phyloP scores from a whole-genome alignment of 1,140 invertebrate genomes.

The Panulirus ornatus region DNA sequence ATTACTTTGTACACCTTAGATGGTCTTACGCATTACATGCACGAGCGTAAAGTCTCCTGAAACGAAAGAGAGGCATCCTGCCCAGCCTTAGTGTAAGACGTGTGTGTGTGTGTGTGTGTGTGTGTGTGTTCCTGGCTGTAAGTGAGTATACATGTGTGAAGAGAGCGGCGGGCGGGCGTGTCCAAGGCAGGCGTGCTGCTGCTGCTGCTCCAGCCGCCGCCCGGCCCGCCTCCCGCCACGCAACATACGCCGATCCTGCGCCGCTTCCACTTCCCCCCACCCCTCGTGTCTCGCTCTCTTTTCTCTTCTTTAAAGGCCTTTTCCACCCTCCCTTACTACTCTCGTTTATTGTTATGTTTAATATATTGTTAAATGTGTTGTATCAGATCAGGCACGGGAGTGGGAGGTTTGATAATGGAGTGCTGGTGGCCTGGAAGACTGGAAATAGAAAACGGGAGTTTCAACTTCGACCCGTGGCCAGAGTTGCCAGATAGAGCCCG shows the following conservation, averaged over 20 bases:
- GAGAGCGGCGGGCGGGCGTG: slow-evolving; percentile 34
- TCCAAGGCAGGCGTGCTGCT: slow-evolving; percentile 30
- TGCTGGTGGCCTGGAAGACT: not conserved
- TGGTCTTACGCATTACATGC: too few species aligned
- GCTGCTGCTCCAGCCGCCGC: not conserved
- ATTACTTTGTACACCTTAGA: too few species aligned
- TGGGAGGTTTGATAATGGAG: not conserved
- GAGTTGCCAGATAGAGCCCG: slow-evolving; percentile 11
- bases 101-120: not conserved
- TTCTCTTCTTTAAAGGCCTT: not conserved
- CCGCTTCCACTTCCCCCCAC: not conserved
- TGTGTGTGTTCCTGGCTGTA: not conserved
- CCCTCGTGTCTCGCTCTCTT: slow-evolving; percentile 40
- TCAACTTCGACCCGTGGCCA: slow-evolving; percentile 5
- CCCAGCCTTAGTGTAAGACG: too few species aligned
- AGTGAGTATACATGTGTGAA: not conserved
- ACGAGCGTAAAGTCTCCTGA: too few species aligned
- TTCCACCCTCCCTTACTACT: not conserved
- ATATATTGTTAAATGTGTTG: not conserved
- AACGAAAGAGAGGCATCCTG: too few species aligned
- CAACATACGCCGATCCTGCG: not conserved
- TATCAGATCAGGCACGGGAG: not conserved
- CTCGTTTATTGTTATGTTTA: not conserved
- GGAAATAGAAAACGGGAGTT: slow-evolving; percentile 29
- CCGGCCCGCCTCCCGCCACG: too few species aligned